Base-by-base conservation (phyloP, 1,140 invertebrate species). In the Drosophila prosaltans region DNA sequence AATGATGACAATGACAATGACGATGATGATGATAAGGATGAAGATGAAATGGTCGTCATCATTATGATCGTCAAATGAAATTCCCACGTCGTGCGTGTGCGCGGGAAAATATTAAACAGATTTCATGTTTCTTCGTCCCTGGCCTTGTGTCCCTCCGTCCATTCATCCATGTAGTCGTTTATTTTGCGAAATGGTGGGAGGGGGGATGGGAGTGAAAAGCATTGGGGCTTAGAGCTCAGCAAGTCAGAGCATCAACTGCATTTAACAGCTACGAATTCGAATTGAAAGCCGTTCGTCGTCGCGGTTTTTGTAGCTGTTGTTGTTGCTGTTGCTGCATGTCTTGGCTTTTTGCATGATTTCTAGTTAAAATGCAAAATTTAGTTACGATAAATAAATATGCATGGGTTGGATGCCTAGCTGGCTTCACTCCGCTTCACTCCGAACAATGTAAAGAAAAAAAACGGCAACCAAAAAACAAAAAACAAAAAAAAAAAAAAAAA, bases 351-450 rank as follows among this genome's bases (percentile, higher is more conserved):
- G 83, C 83, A 83, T 88, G 83, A 89, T 89, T 89, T 89, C 84
- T 84, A 82, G 70, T 81, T 88, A 88, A 88, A 88, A 88, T 88
- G 83, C 83, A 88, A 88, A 88, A 82, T 74, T 82, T 71, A 79
- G 79, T 76, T 88, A 75, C 82, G 76, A 89, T 89, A 89, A 89
- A 89, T 90, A 84, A 89, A 90, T 89, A 89, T 89, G 85, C 81
- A 89, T 90, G 79, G 65, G 58, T 75, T 16, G 69, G 68, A 72
- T 73, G 81, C 54, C 66, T 78, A 65, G 51, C 61, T 36, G 6
- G 32, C 32, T 36, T 36, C 6, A 36, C 32, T 36, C 32, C 6
- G 32, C 4, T 16, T 16, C 16, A 16, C 16, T 16, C 16, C 55
- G 69, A 85, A 81, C 83, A 86, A 88, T 88, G 82, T 88, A 72